These are phyloP conservation scores for Exaiptasia diaphana DNA, from an alignment of 64 coral and sea anemone genomes.

Conservation along the genomic window DNA sequence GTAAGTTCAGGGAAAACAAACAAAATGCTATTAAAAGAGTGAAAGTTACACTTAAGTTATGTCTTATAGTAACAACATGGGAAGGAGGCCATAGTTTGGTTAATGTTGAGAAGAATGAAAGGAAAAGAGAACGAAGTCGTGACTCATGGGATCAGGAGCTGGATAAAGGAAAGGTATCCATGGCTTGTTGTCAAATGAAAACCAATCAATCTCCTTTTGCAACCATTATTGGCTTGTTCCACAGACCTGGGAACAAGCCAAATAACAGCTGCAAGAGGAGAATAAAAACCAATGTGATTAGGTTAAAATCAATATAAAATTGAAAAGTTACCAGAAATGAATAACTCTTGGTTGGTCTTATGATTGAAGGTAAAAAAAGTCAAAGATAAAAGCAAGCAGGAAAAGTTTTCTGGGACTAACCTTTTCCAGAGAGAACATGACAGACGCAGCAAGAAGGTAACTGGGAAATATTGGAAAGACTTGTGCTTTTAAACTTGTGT, in stretches of 20 bases:
- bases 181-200: not conserved
- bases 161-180: constrained; percentile 64
- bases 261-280: not conserved
- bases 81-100: constrained; percentile 60
- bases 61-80: constrained; percentile 69
- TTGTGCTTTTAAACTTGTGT: not conserved
- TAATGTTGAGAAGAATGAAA: not conserved
- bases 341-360: not conserved
- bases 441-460: constrained; percentile 39
- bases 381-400: constrained; percentile 48
- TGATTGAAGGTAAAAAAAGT: constrained; percentile 55
- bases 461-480: not conserved
- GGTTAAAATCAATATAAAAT: not conserved
- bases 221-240: not conserved
- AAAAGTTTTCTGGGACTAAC: not conserved
- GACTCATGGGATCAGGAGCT: constrained; percentile 86
- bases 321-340: not conserved
- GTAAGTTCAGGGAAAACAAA: no score
- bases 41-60: no score
- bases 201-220: not conserved
- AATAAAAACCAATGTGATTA: not conserved
- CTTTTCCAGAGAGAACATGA: constrained; percentile 65
- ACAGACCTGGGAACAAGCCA: not conserved
- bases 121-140: constrained; percentile 32
- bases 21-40: no score